phyloP scores from a whole-genome alignment of 2,888 invertebrate species.

The Caenorhabditis angaria region DNA sequence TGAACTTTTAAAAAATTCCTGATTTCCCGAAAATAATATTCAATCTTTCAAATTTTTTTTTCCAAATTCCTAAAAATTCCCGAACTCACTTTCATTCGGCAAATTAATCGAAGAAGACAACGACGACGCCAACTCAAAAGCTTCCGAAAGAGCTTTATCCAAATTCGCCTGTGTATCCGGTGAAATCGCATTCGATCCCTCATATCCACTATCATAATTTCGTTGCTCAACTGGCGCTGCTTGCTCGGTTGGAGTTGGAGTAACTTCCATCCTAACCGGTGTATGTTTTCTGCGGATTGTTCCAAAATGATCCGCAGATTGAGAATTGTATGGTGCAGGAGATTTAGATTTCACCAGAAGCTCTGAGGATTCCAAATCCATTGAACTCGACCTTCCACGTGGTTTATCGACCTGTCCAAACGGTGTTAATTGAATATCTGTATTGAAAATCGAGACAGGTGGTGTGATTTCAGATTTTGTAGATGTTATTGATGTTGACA shows the following conservation, averaged over 20 bases:
- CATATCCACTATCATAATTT: constrained; percentile 15
- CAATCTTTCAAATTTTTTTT: no score
- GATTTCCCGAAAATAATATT: neutral
- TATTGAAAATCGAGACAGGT: constrained; percentile 11
- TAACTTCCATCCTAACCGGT: constrained; percentile 14
- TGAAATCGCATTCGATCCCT: constrained; percentile 14
- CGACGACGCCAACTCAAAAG: constrained; percentile 23
- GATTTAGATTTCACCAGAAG: constrained; percentile 46
- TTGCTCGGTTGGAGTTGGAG: neutral
- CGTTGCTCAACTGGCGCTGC: neutral
- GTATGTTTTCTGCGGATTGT: constrained; percentile 44
- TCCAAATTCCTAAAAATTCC: neutral
- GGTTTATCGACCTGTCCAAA: constrained; percentile 18
- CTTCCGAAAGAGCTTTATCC: constrained; percentile 19
- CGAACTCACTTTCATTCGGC: neutral
- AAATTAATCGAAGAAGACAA: constrained; percentile 15
- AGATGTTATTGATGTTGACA: neutral
- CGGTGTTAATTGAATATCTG: constrained; percentile 26
- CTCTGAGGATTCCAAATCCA: constrained; percentile 46
- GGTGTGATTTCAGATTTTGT: neutral
- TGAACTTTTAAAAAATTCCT: neutral
- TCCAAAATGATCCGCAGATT: constrained; percentile 44
- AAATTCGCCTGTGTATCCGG: constrained; percentile 14
- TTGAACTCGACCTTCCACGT: constrained; percentile 10
- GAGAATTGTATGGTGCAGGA: constrained; percentile 47